phyloP scores from a whole-genome alignment of 2,888 invertebrate genomes.

The Agonopterix heracliana region DNA sequence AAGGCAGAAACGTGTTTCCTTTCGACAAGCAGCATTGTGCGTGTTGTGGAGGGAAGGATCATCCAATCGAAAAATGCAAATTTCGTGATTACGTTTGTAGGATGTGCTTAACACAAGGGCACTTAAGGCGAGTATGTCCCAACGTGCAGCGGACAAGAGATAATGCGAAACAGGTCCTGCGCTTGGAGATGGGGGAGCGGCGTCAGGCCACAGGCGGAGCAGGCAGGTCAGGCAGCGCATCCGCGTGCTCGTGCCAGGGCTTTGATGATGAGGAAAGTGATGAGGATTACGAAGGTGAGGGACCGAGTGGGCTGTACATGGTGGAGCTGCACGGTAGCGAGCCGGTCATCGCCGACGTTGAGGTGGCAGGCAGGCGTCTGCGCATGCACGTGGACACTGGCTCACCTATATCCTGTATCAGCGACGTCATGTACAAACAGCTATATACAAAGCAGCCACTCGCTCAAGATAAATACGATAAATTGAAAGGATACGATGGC shows the following conservation, averaged over 20 bases:
- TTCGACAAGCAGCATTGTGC: neutral
- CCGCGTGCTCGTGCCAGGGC: neutral
- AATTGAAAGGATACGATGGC: conserved; percentile 1
- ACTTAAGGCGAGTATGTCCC: conserved; percentile 1
- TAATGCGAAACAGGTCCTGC: neutral
- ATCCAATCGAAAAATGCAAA: neutral
- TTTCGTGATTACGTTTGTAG: conserved; percentile 6
- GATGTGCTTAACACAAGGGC: neutral
- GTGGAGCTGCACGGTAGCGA: conserved; percentile 1
- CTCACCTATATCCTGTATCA: conserved; percentile 3
- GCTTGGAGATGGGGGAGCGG: neutral
- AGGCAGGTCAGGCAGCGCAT: neutral
- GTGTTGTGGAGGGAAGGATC: neutral
- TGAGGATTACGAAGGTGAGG: neutral
- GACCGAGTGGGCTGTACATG: neutral
- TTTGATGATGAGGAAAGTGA: neutral
- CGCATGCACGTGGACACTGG: conserved; percentile 6
- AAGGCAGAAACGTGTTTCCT: neutral
- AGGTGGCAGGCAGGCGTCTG: conserved; percentile 1
- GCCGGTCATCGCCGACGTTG: conserved; percentile 3
- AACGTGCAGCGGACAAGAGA: neutral
- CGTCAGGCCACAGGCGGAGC: neutral
- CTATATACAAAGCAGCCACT: neutral
- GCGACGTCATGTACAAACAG: neutral
- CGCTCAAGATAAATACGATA: neutral